phyloP scores from a whole-genome alignment of 1,140 invertebrate genomes.

The Octopus bimaculoides region DNA sequence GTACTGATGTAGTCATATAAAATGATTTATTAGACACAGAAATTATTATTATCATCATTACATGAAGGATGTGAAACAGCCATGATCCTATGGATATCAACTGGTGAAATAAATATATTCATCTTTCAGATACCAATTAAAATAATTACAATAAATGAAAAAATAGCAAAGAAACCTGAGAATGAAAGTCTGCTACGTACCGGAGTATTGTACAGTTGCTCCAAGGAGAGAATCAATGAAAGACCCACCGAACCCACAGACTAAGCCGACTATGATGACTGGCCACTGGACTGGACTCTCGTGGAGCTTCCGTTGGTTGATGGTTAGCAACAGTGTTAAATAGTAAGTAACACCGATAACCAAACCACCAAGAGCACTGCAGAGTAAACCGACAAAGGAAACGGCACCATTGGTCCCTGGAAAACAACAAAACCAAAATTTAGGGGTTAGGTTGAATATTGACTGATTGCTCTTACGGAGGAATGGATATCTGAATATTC shows the following conservation, averaged over 20 bases:
- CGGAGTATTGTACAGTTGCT: slow-evolving; percentile 82
- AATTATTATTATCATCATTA: no score
- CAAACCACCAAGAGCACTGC: slow-evolving; percentile 74
- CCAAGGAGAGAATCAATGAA: slow-evolving; percentile 81
- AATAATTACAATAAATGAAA: not conserved
- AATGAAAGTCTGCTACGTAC: slow-evolving; percentile 55
- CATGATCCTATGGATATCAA: no score
- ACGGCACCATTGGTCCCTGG: slow-evolving; percentile 82
- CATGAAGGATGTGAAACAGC: no score
- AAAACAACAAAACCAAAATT: slow-evolving; percentile 29
- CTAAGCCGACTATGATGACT: slow-evolving; percentile 68
- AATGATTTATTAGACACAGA: no score
- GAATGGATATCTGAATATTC: not conserved
- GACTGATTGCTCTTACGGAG: not conserved
- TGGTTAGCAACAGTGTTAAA: slow-evolving; percentile 66
- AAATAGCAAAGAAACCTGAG: not conserved
- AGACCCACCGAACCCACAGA: slow-evolving; percentile 77
- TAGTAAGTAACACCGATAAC: slow-evolving; percentile 75
- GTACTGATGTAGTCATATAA: no score
- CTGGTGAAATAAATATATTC: no score
- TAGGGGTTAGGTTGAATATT: not conserved
- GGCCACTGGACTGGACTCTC: slow-evolving; percentile 78
- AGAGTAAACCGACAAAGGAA: slow-evolving; percentile 68
- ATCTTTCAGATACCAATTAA: not conserved
- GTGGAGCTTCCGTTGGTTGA: slow-evolving; percentile 63